Evolutionary conservation across 2,797 vertebrate genomes (phyloP), one percentile per base, ranked within the genome.

Genomic region (Falco berigora): DNA sequence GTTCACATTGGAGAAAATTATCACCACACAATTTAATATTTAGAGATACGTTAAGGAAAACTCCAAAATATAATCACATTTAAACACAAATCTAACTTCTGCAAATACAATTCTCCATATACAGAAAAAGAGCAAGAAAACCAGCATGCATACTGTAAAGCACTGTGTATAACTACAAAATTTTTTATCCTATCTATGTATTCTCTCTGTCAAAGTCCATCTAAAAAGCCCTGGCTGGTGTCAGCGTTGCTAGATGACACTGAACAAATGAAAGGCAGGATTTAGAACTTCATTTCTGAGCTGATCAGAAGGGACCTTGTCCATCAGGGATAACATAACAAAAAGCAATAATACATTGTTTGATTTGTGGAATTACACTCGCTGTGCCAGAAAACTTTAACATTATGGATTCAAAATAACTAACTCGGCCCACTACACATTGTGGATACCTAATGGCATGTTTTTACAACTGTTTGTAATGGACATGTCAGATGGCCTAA

Each of bases 391-490:
- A 55, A 50, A 91, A 78, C 17, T 3, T 66, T 32, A 75, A 62
- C 23, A 2, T 40, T 86, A 66, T 3, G 22, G 55, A 86, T 80
- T 86, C 91, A 50, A 88, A 88, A 47, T 17, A 92, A 59, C 67
- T 73, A 90, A 80, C 85, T 86, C 95, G 71, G 69, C 62, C 94
- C 91, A 69, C 90, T 92, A 53, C 68, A 75, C 53, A 52, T 22
- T 88, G 89, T 80, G 76, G 71, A 22, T 78, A 75, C 42, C 85
- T 81, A 62, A 75, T 12, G 47, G 88, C 61, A 93, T 95, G 88
- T 97, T 96, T 97, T 91, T 53, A 97, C 96, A 96, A 96, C 90
- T 96, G 95, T 91, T 95, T 95, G 84, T 40, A 94, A 96, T 90
- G 82, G 92, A 81, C 22, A 28, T 58, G 69, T 90, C 95, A 94